A percentile compares a stretch with the other conserved stretches of the same genome.
phyloP scores from a whole-genome alignment of 2,113 vertebrate genomes.

The Oostethus manadensis region DNA sequence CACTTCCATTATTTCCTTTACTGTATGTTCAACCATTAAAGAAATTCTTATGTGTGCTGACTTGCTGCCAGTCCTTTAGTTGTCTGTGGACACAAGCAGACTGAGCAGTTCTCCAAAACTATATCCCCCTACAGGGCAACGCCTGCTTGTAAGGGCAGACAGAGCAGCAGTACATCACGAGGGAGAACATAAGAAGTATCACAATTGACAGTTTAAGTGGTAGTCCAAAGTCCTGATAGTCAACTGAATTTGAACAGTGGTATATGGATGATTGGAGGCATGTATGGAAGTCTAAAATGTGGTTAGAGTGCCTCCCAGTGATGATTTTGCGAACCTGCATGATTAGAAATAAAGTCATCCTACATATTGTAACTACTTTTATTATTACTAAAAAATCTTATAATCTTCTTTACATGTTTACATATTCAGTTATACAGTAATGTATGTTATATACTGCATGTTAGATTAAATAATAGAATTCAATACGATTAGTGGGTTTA shows the following conservation, averaged over 20 bases:
- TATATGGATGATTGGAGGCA: neutral
- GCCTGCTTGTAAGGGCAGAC: slow-evolving; percentile 71
- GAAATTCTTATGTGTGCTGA: slow-evolving; percentile 46
- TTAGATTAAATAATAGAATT: too few species aligned
- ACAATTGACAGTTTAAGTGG: slow-evolving; percentile 38
- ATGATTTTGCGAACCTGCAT: slow-evolving; percentile 19
- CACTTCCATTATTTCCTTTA: neutral
- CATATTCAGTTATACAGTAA: too few species aligned
- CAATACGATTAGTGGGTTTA: too few species aligned
- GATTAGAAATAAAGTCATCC: neutral
- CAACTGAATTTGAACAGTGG: slow-evolving; percentile 32
- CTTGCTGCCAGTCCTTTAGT: slow-evolving; percentile 22
- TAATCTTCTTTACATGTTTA: too few species aligned
- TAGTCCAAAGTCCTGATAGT: slow-evolving; percentile 31
- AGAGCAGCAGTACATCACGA: slow-evolving; percentile 34
- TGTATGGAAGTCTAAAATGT: slow-evolving; percentile 11
- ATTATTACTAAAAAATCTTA: too few species aligned
- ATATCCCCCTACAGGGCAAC: slow-evolving; percentile 64
- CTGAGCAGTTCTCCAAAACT: slow-evolving; percentile 32
- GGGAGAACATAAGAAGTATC: slow-evolving; percentile 18
- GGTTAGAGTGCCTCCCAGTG: slow-evolving; percentile 52
- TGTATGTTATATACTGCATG: too few species aligned
- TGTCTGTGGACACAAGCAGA: slow-evolving; percentile 34
- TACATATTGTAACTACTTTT: too few species aligned
- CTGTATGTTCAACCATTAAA: slow-evolving; percentile 8